Percentiles rank a stretch among this genome's conserved stretches.
These are phyloP conservation scores for Apomyelois bistriatella DNA, from an alignment of 2,888 invertebrate species.

Conservation along the genomic window DNA sequence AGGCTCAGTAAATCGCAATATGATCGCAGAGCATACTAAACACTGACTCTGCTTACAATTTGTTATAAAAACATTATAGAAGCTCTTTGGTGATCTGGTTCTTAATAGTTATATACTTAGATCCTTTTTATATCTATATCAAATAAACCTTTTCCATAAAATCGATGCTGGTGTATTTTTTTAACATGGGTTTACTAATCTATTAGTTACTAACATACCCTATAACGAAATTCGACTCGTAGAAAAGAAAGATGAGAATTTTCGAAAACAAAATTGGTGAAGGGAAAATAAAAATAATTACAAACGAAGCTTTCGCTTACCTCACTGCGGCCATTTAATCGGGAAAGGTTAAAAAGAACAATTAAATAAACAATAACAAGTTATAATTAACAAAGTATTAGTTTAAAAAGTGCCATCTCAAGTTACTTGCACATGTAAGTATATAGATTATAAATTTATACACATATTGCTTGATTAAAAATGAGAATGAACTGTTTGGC, in stretches of 20 bases:
- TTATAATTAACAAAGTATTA: conserved; percentile 37
- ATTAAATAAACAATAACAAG: conserved; percentile 24
- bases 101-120: conserved; percentile 60
- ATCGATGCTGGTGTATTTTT: conserved; percentile 77
- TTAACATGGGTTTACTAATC: conserved; percentile 79
- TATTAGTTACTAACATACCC: conserved; percentile 62
- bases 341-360: conserved; percentile 39
- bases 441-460: conserved; percentile 45
- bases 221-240: conserved; percentile 40
- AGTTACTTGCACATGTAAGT: conserved; percentile 69
- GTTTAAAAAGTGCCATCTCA: conserved; percentile 37
- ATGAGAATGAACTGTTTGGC: conserved; percentile 72
- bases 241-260: conserved; percentile 26
- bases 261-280: conserved; percentile 46
- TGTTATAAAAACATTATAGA: conserved; percentile 32
- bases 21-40: conserved; percentile 23
- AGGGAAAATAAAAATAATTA: conserved; percentile 36
- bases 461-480: conserved; percentile 41
- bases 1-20: conserved; percentile 34
- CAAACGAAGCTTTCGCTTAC: conserved; percentile 56
- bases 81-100: conserved; percentile 73
- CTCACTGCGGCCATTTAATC: conserved; percentile 57
- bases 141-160: conserved; percentile 78
- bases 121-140: conserved; percentile 63
- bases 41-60: conserved; percentile 31